Evolutionary conservation across 2,113 vertebrate genomes (phyloP).

Genomic region (Ifrita kowaldi): DNA sequence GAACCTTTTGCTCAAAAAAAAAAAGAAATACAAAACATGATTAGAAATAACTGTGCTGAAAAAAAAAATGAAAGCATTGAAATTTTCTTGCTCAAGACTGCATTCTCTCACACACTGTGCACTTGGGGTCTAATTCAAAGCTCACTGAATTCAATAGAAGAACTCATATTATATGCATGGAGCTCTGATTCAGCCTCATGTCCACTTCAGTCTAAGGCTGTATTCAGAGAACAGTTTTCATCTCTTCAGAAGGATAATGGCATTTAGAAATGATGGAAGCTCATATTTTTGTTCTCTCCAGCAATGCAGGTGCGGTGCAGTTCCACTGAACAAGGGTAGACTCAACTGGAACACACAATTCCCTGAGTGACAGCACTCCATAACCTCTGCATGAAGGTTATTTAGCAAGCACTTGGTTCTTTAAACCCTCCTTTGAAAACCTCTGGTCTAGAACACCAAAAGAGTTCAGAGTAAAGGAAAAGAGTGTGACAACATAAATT

Average conservation of each 20-base stretch:
- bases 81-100: neutral
- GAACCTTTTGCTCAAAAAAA: neutral
- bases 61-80: neutral
- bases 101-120: neutral
- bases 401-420: neutral
- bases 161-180: neutral
- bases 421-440: neutral
- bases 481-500: neutral
- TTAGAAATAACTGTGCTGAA: neutral
- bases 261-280: neutral
- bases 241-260: neutral
- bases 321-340: neutral
- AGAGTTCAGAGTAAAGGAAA: neutral
- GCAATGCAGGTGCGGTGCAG: neutral
- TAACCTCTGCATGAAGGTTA: neutral
- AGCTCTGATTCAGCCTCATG: neutral
- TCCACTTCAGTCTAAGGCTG: neutral
- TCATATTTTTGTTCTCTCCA: neutral
- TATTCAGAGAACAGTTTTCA: neutral
- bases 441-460: neutral
- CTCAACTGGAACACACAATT: neutral
- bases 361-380: neutral
- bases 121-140: neutral
- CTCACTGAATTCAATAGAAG: neutral
- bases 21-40: neutral